Percentiles rank a stretch among this genome's conserved stretches.
Evolutionary conservation across 1,140 invertebrate species (phyloP).

Genomic region (Diachasmimorpha longicaudata): DNA sequence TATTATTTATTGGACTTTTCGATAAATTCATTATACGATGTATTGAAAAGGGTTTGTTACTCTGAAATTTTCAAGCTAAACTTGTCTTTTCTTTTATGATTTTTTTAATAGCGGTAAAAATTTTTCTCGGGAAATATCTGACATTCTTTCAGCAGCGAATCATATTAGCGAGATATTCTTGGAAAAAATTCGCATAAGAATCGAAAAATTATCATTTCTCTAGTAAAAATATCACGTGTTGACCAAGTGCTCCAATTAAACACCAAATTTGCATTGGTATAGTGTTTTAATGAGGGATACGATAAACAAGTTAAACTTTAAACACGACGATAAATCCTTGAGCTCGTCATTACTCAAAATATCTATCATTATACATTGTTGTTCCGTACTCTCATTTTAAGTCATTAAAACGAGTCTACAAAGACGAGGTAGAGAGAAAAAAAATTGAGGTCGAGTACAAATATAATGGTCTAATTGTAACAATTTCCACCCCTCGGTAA

Average conservation of each 20-base stretch:
- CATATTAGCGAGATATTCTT: not conserved
- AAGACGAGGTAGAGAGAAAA: not conserved
- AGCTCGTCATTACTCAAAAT: not conserved
- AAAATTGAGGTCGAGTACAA: slow-evolving; percentile 11
- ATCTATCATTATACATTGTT: not conserved
- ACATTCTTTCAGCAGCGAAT: no score
- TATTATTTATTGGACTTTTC: no score
- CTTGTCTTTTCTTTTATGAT: not conserved
- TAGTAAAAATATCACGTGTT: no score
- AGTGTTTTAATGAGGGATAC: not conserved
- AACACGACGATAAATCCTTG: not conserved
- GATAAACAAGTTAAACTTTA: not conserved
- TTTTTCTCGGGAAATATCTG: no score
- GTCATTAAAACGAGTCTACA: not conserved
- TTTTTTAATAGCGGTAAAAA: not conserved
- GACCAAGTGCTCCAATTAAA: not conserved
- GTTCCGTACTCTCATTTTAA: slow-evolving; percentile 7
- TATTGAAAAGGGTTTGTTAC: not conserved
- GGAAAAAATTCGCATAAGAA: not conserved
- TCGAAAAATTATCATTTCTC: no score
- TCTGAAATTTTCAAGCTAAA: not conserved
- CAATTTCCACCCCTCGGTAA: not conserved
- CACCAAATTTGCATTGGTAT: not conserved
- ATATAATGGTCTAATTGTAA: not conserved
- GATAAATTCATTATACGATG: no score